Evolutionary conservation across 2,888 invertebrate genomes (phyloP), one percentile per base, ranked within the genome.

Genomic region (Luperina nickerlii): DNA sequence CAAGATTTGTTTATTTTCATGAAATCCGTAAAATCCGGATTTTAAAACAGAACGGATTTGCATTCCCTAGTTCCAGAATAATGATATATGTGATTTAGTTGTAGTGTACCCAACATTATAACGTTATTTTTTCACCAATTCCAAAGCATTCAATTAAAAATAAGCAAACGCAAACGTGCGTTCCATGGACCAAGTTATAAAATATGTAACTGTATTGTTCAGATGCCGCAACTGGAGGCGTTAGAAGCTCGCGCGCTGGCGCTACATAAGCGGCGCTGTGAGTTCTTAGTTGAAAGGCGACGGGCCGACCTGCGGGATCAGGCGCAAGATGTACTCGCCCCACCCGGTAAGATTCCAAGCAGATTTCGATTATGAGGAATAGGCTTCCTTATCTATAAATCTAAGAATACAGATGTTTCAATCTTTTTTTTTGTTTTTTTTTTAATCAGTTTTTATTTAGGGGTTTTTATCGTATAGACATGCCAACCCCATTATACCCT

Each of bases 241-340:
- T 94, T 99, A 92, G 99, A 99, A 95, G 98, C 98, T 84, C 97
- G 98, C 38, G 98, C 98, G 92, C 93, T 98, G 91, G 97, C 97
- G 84, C 93, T 99, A 86, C 98, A 98, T 92, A 97, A 98, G 1
- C 97, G 98, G 78, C 97, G 98, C 90, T 97, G 98, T 62, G 97
- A 97, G 82, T 98, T 98, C 94, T 95, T 99, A 76, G 97, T 98
- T 90, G 98, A 98, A 93, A 97, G 99, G 65, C 97, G 99, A 60
- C 97, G 99, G 68, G 99, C 99, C 86, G 99, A 99, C 96, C 98
- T 99, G 2, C 97, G 98, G 80, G 99, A 99, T 96, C 99, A 99
- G 95, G 98, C 99, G 76, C 98, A 99, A 92, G 99, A 99, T 95
- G 98, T 98, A 87, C 98, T 98, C 27, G 98, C 98, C 71, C 95